Conservation (phyloP, 2,113 vertebrate genomes). For the Entosphenus tridentatus region DNA sequence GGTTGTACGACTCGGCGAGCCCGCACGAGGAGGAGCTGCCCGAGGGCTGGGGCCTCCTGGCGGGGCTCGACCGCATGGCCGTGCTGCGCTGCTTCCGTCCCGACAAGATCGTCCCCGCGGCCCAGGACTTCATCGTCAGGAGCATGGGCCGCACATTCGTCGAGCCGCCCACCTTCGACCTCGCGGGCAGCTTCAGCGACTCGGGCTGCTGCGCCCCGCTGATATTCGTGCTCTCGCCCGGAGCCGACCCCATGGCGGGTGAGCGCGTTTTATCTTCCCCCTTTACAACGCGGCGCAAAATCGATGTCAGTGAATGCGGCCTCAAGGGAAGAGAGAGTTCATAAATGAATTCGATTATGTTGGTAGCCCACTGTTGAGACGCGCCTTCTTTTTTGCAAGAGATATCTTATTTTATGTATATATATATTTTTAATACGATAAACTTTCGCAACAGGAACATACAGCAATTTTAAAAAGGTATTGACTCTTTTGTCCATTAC, state of each 20-base stretch:
- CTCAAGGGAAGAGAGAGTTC: too few relatives aligned
- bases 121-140: conserved; percentile 39
- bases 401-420: too few relatives aligned
- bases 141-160: conserved; percentile 44
- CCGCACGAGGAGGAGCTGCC: conserved; percentile 45
- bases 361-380: too few relatives aligned
- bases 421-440: too few relatives aligned
- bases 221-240: conserved; percentile 62
- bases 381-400: too few relatives aligned
- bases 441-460: too few relatives aligned
- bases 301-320: too few relatives aligned
- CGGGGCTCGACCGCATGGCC: conserved; percentile 35
- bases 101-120: conserved; percentile 55
- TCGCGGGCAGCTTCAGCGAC: conserved; percentile 51
- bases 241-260: conserved; percentile 80
- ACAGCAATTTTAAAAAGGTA: too few relatives aligned
- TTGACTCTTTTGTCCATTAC: too few relatives aligned
- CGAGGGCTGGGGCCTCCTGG: conserved; percentile 23
- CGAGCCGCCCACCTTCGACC: conserved; percentile 62
- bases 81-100: conserved; percentile 56
- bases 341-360: too few relatives aligned
- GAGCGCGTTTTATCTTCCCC: conserved; percentile 13
- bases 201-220: conserved; percentile 55
- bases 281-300: background rate
- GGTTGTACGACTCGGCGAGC: conserved; percentile 42